Base-by-base conservation (phyloP, 1,140 invertebrate species). In the Drosophila bocqueti region DNA sequence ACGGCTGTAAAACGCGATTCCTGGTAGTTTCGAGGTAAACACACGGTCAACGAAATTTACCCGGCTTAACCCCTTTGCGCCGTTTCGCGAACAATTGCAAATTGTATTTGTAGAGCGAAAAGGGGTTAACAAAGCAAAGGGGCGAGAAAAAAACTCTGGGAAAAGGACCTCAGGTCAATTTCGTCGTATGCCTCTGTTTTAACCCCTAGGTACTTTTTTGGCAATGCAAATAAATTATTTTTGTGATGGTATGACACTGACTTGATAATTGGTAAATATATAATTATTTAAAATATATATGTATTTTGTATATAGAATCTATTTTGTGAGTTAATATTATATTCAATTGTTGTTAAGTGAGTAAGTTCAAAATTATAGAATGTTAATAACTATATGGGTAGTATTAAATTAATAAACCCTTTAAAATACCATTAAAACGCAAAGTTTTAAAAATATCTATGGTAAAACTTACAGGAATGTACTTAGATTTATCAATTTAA, bases 71-170 rank as follows among this genome's bases (percentile, higher is more conserved):
- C 83, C 83, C 75, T 85, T 85, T 78, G 65, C 57, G 45, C 57
- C 67, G 40, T 46, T 57, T 57, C 4, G 45, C 54, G 73, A 75
- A 81, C 82, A 85, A 85, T 85, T 82, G 83, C 83, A 79, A 83
- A 82, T 86, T 82, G 69, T 76, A 50, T 76, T 76, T 76, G 52
- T 59, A 64, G 72, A 79, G 67, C 68, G 80, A 67, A 73, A 89
- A 90, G 85, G 85, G 85, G 85, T 89, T 90, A 85, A 89, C 83
- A 85, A 79, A 76, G 34, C 9, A 16, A 21, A 21, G 52, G n/a
- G 24, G 11, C 11, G 38, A n/a, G 4, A 24, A n/a, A 65, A 65
- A 65, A 38, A 34, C 34, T 15, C 40, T 47, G 67, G 64, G 15
- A 52, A 58, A 76, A 55, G 38, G 24, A 45, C 47, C 67, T 68